Evolutionary conservation across 2,113 vertebrate genomes (phyloP).

Genomic region (Hippocampus guttulatus): DNA sequence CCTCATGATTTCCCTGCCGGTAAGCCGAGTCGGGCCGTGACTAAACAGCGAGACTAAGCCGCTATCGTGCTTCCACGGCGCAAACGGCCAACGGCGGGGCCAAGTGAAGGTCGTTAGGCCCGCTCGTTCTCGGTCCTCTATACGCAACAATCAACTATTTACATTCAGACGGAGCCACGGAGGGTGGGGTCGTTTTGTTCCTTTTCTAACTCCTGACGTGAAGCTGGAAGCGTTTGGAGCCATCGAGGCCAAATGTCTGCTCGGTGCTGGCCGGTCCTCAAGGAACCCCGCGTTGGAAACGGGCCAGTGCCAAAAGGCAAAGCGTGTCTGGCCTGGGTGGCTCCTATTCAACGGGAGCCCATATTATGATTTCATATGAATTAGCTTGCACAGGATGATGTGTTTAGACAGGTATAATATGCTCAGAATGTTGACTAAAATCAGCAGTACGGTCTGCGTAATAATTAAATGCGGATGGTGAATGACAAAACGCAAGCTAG

Average conservation of each 20-base stretch:
- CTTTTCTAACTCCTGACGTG: slow-evolving; percentile 41
- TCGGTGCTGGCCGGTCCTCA: slow-evolving; percentile 51
- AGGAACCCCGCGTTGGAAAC: slow-evolving; percentile 37
- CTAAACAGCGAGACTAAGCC: slow-evolving; percentile 61
- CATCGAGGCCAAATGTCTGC: slow-evolving; percentile 52
- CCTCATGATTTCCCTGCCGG: slow-evolving; percentile 57
- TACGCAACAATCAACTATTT: slow-evolving; percentile 32
- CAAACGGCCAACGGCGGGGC: neutral
- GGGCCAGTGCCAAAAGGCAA: slow-evolving; percentile 27
- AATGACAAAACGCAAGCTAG: slow-evolving; percentile 10
- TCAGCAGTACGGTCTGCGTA: slow-evolving; percentile 12
- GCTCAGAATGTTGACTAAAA: slow-evolving; percentile 14
- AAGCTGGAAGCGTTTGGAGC: slow-evolving; percentile 49
- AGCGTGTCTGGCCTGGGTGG: slow-evolving; percentile 23
- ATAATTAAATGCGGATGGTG: slow-evolving; percentile 2
- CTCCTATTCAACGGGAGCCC: slow-evolving; percentile 19
- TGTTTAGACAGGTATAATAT: slow-evolving; percentile 25
- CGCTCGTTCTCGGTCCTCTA: slow-evolving; percentile 22
- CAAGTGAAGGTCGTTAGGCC: neutral
- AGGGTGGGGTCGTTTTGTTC: slow-evolving; percentile 50
- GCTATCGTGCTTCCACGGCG: slow-evolving; percentile 54
- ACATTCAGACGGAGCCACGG: slow-evolving; percentile 9
- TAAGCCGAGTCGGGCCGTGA: slow-evolving; percentile 68
- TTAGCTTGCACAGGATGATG: slow-evolving; percentile 5
- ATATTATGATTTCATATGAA: slow-evolving; percentile 38